phyloP scores from a whole-genome alignment of 23 tunicate genomes.

The Halocynthia aurantium region DNA sequence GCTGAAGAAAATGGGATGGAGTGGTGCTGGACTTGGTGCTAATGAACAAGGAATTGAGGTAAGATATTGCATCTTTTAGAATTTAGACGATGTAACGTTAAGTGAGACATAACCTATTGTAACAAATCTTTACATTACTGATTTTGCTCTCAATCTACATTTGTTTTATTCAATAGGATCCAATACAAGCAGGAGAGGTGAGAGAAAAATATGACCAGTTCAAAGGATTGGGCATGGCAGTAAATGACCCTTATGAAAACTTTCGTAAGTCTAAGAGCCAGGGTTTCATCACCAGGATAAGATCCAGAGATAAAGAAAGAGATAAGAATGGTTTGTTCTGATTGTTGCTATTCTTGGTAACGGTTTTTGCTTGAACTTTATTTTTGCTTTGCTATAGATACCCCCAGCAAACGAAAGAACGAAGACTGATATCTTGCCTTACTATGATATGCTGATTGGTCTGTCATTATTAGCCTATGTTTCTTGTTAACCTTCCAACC shows the following conservation, averaged over 20 bases:
- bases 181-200: conserved; percentile 63
- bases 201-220: conserved; percentile 90
- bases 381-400: no score
- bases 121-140: no score
- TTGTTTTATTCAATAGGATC: conserved; percentile 29
- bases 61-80: background rate
- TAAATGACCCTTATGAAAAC: conserved; percentile 84
- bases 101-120: background rate
- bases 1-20: conserved; percentile 95
- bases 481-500: no score
- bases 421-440: no score
- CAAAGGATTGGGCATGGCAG: conserved; percentile 88
- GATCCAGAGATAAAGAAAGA: conserved; percentile 33
- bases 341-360: no score
- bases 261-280: conserved; percentile 82
- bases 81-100: background rate
- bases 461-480: no score
- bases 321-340: background rate
- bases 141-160: no score
- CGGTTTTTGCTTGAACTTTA: no score
- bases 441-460: no score
- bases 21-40: conserved; percentile 91
- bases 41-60: conserved; percentile 87
- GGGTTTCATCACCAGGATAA: conserved; percentile 70
- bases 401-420: no score